Conservation (phyloP, 35 echinoderm and acorn worm species). For the Acanthaster planci region DNA sequence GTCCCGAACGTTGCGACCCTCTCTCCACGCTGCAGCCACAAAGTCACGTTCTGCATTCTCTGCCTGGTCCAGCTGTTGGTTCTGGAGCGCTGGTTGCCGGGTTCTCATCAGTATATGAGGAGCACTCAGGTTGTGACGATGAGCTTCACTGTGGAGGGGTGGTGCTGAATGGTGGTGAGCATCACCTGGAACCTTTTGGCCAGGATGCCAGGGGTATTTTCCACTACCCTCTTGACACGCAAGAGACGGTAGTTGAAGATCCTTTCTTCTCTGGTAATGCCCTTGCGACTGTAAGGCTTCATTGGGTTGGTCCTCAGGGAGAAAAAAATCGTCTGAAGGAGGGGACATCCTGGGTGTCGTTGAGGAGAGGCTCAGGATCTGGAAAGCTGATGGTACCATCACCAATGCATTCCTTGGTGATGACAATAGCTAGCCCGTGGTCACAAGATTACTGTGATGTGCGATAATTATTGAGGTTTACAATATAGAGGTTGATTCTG, state of each 20-base stretch:
- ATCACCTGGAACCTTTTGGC: conserved; percentile 41
- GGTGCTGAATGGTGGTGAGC: conserved; percentile 34
- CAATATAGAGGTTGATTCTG: no score
- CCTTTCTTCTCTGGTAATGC: conserved; percentile 25
- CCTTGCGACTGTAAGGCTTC: conserved; percentile 48
- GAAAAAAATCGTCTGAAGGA: conserved; percentile 67
- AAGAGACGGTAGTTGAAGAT: conserved; percentile 64
- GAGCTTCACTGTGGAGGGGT: background rate
- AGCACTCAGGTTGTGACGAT: background rate
- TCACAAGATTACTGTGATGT: no score
- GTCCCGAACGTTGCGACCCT: conserved; percentile 42
- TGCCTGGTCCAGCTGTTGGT: conserved; percentile 13
- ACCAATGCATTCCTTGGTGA: conserved; percentile 39
- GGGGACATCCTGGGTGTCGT: conserved; percentile 55
- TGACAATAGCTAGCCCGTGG: no score
- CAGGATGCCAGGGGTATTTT: conserved; percentile 65
- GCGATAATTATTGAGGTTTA: no score
- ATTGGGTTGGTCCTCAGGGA: conserved; percentile 37
- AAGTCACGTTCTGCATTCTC: conserved; percentile 26
- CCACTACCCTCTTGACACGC: conserved; percentile 46
- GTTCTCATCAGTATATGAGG: conserved; percentile 54
- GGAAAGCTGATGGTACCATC: conserved; percentile 44
- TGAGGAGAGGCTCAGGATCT: conserved; percentile 33
- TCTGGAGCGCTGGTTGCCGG: conserved; percentile 38
- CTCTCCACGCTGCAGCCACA: conserved; percentile 24